Evolutionary conservation across 2,797 vertebrate species (phyloP), one percentile per base, ranked within the genome.

Genomic region (Betta splendens): DNA sequence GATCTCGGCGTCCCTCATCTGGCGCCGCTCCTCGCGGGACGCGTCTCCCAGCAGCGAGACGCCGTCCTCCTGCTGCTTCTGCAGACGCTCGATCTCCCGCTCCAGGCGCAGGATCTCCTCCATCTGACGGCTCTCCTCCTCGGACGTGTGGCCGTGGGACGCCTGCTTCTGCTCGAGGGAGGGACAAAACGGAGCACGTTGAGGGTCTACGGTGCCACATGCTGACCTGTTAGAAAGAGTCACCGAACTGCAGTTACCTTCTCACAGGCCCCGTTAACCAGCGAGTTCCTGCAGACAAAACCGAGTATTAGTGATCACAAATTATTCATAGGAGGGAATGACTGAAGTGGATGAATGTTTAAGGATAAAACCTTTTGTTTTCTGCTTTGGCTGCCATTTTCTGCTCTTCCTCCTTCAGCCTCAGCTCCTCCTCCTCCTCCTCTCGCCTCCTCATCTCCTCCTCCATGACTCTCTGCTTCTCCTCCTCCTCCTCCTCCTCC

Each of bases 91-190:
- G 9, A 97, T 97, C 89, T 97, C 95, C 62, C 91, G 91, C 84
- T 97, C 95, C 55, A 97, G 85, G 4, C 94, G 91, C 68, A 94
- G 87, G 75, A 97, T 97, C 89, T 97, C 94, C 83, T 95, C 94
- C 94, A 97, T 96, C 86, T 96, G 95, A 63, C 92, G 92, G 50
- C 88, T 92, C 77, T 96, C 95, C 61, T 96, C 94, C 71, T 94
- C 94, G 16, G 92, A 91, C 21, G 92, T 81, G 13, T 85, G 87
- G 65, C 51, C 88, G 84, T 61, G 4, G 56, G 86, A 68, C 26
- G 81, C 59, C 48, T 89, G 88, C 80, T 87, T 92, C 91, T 94
- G 81, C 4, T 7, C 43, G 42, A 1, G 3, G 44, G 25, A 72
- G 26, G 25, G 15, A 9, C 35, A 17, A 28, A 0, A 37, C 59